Conservation (phyloP, 2,797 vertebrate genomes). For the Lagothrix lagotricha region DNA sequence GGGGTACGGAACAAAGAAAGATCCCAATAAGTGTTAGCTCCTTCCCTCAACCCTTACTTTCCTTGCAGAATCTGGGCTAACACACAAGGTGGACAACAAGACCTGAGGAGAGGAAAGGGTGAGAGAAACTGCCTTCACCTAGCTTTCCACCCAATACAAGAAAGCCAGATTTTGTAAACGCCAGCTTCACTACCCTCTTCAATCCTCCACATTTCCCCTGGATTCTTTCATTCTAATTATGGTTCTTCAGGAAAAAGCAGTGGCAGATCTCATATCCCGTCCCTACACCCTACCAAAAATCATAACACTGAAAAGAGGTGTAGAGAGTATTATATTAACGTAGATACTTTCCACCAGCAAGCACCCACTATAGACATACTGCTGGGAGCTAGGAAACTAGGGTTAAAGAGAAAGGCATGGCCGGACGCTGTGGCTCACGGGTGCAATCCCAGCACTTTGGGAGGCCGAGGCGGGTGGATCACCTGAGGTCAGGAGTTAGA, state of each 20-base stretch:
- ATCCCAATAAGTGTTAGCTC: neutral
- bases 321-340: neutral
- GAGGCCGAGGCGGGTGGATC: neutral
- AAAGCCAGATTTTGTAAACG: neutral
- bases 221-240: slow-evolving; percentile 5
- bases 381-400: neutral
- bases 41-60: neutral
- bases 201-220: slow-evolving; percentile 1
- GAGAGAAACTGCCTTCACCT: neutral
- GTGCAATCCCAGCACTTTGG: neutral
- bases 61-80: neutral
- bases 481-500: neutral
- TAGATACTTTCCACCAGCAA: neutral
- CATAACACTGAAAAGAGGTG: neutral
- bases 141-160: neutral
- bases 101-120: neutral
- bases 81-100: neutral
- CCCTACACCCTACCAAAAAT: neutral
- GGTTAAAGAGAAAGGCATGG: neutral
- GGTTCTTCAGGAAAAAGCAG: neutral
- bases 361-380: neutral
- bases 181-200: neutral
- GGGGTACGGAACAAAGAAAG: neutral
- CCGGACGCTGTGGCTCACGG: neutral
- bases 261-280: neutral